Conservation (phyloP, 2,113 vertebrate species). For the Meriones unguiculatus region DNA sequence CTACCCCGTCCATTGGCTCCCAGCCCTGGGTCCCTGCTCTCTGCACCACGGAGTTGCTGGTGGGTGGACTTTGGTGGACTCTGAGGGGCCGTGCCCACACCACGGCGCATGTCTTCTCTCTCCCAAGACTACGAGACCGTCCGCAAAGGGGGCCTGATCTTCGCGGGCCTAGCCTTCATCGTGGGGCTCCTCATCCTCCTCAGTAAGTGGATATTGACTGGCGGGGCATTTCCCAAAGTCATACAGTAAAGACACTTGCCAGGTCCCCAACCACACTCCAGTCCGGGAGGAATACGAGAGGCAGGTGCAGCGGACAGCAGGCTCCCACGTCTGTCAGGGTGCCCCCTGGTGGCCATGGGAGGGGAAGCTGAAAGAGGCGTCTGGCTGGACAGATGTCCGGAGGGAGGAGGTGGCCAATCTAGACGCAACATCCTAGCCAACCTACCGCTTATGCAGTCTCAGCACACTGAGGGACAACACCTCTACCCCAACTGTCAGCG, state of each 20-base stretch:
- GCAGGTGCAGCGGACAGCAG: fast-evolving
- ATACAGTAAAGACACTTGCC: neutral
- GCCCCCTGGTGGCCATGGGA: neutral
- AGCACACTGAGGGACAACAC: neutral
- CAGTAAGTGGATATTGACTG: conserved; percentile 86
- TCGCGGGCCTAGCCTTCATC: conserved; percentile 89
- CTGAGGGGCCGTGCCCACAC: fast-evolving
- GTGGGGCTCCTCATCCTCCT: conserved; percentile 91
- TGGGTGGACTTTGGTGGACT: neutral
- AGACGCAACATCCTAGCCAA: neutral
- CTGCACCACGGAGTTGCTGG: neutral
- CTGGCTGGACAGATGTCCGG: fast-evolving
- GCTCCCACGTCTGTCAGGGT: neutral
- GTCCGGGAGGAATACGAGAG: neutral
- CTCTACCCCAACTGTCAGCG: neutral
- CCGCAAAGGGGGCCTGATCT: conserved; percentile 91
- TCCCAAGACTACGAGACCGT: conserved; percentile 89
- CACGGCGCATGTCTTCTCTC: neutral
- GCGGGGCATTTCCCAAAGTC: neutral
- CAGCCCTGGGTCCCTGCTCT: neutral
- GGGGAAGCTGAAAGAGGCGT: fast-evolving
- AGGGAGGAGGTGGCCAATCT: neutral
- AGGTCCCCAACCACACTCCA: neutral
- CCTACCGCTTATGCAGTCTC: neutral
- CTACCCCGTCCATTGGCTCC: neutral